Percentiles rank a stretch among this genome's conserved stretches.
phyloP scores from a whole-genome alignment of 2,113 vertebrate genomes.

The Mormyrus iriodes region DNA sequence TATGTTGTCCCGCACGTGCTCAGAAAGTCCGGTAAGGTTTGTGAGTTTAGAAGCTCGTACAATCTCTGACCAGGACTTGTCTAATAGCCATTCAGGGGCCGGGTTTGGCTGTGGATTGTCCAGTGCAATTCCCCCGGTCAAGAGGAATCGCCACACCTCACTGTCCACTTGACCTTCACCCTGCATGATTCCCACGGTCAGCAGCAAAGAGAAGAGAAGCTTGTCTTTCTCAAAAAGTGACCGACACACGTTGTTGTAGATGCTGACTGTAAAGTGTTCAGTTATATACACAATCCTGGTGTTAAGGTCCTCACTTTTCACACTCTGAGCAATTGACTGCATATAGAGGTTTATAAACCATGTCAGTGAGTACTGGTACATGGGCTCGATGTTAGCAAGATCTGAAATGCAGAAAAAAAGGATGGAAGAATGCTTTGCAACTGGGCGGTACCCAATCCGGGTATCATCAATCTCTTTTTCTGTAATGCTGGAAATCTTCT shows the following conservation, averaged over 20 bases:
- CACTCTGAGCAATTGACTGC: constrained; percentile 71
- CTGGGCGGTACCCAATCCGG: constrained; percentile 82
- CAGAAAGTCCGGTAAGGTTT: constrained; percentile 60
- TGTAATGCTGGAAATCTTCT: constrained; percentile 74
- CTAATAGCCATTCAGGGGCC: constrained; percentile 75
- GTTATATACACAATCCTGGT: constrained; percentile 70
- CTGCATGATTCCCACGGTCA: constrained; percentile 80
- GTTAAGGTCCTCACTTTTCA: constrained; percentile 59
- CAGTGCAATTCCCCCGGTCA: constrained; percentile 82
- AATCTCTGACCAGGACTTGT: constrained; percentile 82
- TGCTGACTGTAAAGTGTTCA: constrained; percentile 73
- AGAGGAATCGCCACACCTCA: constrained; percentile 75
- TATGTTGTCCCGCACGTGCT: constrained; percentile 57
- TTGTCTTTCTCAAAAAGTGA: constrained; percentile 93
- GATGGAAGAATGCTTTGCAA: constrained; percentile 78
- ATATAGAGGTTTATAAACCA: constrained; percentile 88
- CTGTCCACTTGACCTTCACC: constrained; percentile 65
- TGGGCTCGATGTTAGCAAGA: constrained; percentile 83
- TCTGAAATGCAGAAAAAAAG: constrained; percentile 90
- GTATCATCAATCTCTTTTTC: constrained; percentile 81
- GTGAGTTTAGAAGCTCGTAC: constrained; percentile 72
- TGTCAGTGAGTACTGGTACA: constrained; percentile 86
- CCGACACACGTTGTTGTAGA: constrained; percentile 83
- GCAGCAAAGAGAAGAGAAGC: constrained; percentile 81
- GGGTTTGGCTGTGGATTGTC: constrained; percentile 82